Evolutionary conservation across 2,888 invertebrate genomes (phyloP).

Genomic region (Pyralis farinalis): DNA sequence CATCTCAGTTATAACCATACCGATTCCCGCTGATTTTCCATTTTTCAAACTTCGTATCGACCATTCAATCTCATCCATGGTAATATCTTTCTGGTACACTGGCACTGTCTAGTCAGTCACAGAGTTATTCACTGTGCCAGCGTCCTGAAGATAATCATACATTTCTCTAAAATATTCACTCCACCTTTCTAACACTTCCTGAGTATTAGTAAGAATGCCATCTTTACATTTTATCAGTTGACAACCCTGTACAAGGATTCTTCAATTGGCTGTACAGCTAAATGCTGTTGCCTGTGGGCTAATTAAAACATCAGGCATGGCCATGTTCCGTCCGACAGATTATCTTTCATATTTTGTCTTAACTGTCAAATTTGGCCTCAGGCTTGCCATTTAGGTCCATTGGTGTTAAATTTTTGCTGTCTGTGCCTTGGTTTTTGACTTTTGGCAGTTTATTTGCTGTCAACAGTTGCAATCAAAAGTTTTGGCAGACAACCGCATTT

Average conservation of each 20-base stretch:
- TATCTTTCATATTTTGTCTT: slow-evolving; percentile 77
- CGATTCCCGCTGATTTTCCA: too few relatives aligned
- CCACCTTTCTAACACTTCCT: too few relatives aligned
- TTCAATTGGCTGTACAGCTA: slow-evolving; percentile 58
- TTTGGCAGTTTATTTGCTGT: not conserved
- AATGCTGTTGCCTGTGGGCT: slow-evolving; percentile 71
- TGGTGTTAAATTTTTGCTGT: slow-evolving; percentile 2
- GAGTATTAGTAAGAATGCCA: too few relatives aligned
- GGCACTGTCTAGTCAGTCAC: too few relatives aligned
- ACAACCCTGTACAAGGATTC: slow-evolving; percentile 44
- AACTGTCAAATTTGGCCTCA: slow-evolving; percentile 46
- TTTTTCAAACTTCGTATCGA: too few relatives aligned
- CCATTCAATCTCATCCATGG: too few relatives aligned
- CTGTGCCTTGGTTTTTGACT: not conserved
- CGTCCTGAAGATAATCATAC: too few relatives aligned
- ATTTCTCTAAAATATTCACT: too few relatives aligned
- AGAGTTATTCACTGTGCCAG: too few relatives aligned
- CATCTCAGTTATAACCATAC: too few relatives aligned
- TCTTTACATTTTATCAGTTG: slow-evolving; percentile 10
- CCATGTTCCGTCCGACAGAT: slow-evolving; percentile 55
- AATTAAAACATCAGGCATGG: slow-evolving; percentile 71
- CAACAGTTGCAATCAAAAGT: not conserved
- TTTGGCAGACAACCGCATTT: too few relatives aligned
- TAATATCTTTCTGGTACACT: too few relatives aligned
- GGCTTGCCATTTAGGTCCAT: slow-evolving; percentile 26